Conservation (phyloP, 2,888 invertebrate species). For the Macrophya annulata region DNA sequence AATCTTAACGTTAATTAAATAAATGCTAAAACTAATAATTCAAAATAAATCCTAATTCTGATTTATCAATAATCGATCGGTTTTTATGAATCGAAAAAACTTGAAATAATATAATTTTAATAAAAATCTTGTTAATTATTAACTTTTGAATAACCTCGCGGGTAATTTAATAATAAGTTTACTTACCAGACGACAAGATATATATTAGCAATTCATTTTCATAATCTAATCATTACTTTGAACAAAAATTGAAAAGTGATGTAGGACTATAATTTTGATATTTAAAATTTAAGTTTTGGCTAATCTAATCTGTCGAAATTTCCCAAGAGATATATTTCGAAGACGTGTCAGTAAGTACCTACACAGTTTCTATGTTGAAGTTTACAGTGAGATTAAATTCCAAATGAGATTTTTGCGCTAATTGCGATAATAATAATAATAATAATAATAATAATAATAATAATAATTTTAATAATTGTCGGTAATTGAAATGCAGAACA, state of each 20-base stretch:
- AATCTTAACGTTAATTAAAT: background rate
- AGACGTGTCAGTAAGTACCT: background rate
- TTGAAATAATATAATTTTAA: background rate
- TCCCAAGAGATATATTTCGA: conserved; percentile 1
- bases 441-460: background rate
- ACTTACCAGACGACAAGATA: background rate
- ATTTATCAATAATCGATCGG: background rate
- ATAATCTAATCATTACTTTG: background rate
- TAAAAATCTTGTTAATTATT: background rate
- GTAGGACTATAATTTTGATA: background rate
- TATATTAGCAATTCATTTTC: conserved; percentile 18
- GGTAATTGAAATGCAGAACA: background rate
- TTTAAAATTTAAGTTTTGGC: background rate
- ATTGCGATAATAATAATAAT: background rate
- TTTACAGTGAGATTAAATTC: background rate
- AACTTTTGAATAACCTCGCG: background rate
- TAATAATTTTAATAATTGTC: background rate
- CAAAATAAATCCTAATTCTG: background rate
- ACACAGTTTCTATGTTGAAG: background rate
- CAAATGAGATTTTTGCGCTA: background rate
- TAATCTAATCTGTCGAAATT: background rate
- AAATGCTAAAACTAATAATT: background rate
- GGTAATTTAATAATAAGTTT: background rate
- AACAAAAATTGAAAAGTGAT: conserved; percentile 24
- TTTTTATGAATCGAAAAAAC: background rate